A percentile compares a stretch with the other conserved stretches of the same genome.
Evolutionary conservation across 1,140 invertebrate species (phyloP).

Genomic region (Drosophila albomicans): DNA sequence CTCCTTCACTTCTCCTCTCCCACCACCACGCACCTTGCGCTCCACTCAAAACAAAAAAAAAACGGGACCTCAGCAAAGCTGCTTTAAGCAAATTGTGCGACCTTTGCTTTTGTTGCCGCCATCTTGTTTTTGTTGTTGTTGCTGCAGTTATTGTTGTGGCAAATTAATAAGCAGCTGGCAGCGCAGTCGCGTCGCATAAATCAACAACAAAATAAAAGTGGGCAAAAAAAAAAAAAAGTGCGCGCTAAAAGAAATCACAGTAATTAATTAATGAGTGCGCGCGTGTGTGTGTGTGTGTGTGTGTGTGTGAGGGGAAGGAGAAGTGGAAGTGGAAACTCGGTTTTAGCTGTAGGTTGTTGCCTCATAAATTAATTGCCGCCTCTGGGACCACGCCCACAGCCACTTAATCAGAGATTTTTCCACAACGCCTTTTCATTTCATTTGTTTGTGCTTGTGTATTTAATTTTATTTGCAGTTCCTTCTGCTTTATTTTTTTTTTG

Average conservation of each 20-base stretch:
- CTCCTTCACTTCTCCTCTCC: background rate
- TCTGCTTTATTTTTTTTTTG: slow-evolving; percentile 6
- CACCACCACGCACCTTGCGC: background rate
- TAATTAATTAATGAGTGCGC: slow-evolving; percentile 76
- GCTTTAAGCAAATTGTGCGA: slow-evolving; percentile 47
- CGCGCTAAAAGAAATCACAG: slow-evolving; percentile 76
- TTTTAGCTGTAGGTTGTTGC: slow-evolving; percentile 35
- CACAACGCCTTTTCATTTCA: slow-evolving; percentile 44
- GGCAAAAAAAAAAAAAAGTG: slow-evolving; percentile 31
- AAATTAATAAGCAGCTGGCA: slow-evolving; percentile 50
- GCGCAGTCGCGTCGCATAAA: slow-evolving; percentile 44
- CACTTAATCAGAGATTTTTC: slow-evolving; percentile 73
- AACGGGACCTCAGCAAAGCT: slow-evolving; percentile 3
- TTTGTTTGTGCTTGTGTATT: slow-evolving; percentile 32
- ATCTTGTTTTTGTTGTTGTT: slow-evolving; percentile 21
- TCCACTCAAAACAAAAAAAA: too few species aligned
- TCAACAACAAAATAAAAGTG: slow-evolving; percentile 21
- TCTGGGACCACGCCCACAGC: slow-evolving; percentile 55
- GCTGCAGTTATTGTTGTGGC: slow-evolving; percentile 51
- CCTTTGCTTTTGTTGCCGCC: slow-evolving; percentile 41
- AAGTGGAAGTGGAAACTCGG: slow-evolving; percentile 23
- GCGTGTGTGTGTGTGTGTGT: slow-evolving; percentile 29
- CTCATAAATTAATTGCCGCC: slow-evolving; percentile 80
- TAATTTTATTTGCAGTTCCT: slow-evolving; percentile 20
- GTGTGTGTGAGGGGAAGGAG: slow-evolving; percentile 27